Base-by-base conservation (phyloP, 2,888 invertebrate genomes). In the Therioaphis trifolii region DNA sequence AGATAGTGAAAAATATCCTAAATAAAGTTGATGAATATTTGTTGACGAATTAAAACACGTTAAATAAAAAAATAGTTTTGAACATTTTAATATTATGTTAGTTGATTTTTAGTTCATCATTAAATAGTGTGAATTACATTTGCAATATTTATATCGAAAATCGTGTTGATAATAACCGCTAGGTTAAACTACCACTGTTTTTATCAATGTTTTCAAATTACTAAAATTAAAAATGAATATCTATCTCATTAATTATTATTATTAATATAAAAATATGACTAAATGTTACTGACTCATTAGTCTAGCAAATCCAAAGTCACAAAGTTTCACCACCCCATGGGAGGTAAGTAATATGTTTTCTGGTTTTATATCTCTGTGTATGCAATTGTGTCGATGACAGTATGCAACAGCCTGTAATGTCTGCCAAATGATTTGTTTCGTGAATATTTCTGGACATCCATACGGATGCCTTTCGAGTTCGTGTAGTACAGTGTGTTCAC, bases 231-330 rank as follows among this genome's bases (percentile, higher is more conserved):
- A 55, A 55, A 7, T 4, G 9, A 55, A 55, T 52, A 52, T 52
- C 18, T n/a, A 52, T 55, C n/a, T n/a, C n/a, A n/a, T n/a, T n/a
- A n/a, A n/a, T n/a, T n/a, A n/a, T n/a, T n/a, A n/a, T 55, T 5
- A 18, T 55, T 55, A 4, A 55, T n/a, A 55, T n/a, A 4, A 52
- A 55, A 52, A n/a, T n/a, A 4, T 11, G 21, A 0, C 3, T 35
- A 11, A 27, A 61, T 9, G 2, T 58, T 43, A 88, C 90, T 89
- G 90, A 93, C 95, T 95, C 88, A 99, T 92, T 92, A 98, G 95
- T 87, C 99, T 92, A 0, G 99, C 99, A 89, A 99, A 99, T 76
- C 99, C 99, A 89, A 99, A 99, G 90, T 99, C 99, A 88, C 97
- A 99, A 3, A 99, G 91, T 89, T 99, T 99, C 85, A 99, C 97